Conservation (phyloP, 2,797 vertebrate genomes). For the Toxotes lorentzi region DNA sequence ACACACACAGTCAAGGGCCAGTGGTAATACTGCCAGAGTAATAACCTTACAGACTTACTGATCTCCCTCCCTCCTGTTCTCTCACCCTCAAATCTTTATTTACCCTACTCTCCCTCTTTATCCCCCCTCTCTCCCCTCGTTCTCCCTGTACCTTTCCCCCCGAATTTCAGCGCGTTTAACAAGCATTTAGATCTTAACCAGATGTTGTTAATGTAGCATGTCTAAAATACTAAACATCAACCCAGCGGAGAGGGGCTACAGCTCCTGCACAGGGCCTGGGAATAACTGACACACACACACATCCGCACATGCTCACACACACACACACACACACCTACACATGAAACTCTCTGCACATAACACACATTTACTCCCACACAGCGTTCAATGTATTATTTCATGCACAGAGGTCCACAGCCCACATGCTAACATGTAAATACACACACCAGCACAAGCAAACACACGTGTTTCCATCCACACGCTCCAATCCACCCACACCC, state of each 20-base stretch:
- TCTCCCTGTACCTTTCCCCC: conserved; percentile 73
- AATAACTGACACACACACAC: conserved; percentile 72
- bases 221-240: conserved; percentile 92
- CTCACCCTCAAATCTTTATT: conserved; percentile 82
- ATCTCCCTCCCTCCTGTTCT: conserved; percentile 80
- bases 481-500: conserved; percentile 59
- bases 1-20: conserved; percentile 84
- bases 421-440: conserved; percentile 80
- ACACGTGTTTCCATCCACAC: conserved; percentile 70
- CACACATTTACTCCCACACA: conserved; percentile 70
- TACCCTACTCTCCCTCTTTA: conserved; percentile 72
- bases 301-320: conserved; percentile 45
- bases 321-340: conserved; percentile 48
- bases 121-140: conserved; percentile 62
- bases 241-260: conserved; percentile 79
- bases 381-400: conserved; percentile 64
- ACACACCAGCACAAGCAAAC: conserved; percentile 68
- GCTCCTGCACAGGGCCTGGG: conserved; percentile 84
- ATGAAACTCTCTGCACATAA: conserved; percentile 48
- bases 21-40: conserved; percentile 89
- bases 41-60: conserved; percentile 89
- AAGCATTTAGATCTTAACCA: conserved; percentile 92
- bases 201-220: conserved; percentile 92
- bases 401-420: conserved; percentile 73
- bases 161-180: conserved; percentile 89